Base-by-base conservation (phyloP, 1,140 invertebrate genomes). In the Bombus turneri region DNA sequence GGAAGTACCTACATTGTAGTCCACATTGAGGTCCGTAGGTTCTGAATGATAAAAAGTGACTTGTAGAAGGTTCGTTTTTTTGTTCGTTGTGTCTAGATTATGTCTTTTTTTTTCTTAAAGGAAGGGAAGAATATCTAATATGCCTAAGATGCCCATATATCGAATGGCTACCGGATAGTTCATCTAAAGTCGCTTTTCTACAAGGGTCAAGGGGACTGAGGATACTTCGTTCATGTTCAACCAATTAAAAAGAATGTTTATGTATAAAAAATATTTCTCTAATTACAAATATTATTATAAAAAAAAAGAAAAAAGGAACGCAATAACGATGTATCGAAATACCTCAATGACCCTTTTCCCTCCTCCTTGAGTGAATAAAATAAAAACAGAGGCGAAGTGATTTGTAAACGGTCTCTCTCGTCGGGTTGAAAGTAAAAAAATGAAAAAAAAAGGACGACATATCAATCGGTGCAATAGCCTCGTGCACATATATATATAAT, bases 11-110 rank as follows among this genome's bases (percentile, higher is more conserved):
- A 94, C 77, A 90, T 91, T 87, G 92, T 93, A 91, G 91, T 95
- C 94, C 94, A 92, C 86, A 91, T 90, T 89, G 91, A 43, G 87
- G 93, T 90, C 91, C 90, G 89, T 81, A 92, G 94, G 93, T 93
- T 95, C 95, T 95, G 91, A 94, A 95, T 95, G 93, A 93, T 94
- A 94, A 93, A 91, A 91, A 88, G 84, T 86, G 84, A 86, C 84
- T 88, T 88, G 79, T 86, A 86, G 76, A 87, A 88, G 85, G 84
- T 86, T 89, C 71, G 83, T 85, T 73, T 78, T 22, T 59, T 66
- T 66, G 31, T 31, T 39, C 73, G 78, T 62, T 72, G 72, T 78
- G 84, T 57, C 59, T 75, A 43, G 69, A 85, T 68, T 22, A 81
- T 85, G 43, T 74, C 18, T 47, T 47, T 47, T 15, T 47, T 47